Conservation (phyloP, 2,888 invertebrate species). For the Cryptocephalus primarius region DNA sequence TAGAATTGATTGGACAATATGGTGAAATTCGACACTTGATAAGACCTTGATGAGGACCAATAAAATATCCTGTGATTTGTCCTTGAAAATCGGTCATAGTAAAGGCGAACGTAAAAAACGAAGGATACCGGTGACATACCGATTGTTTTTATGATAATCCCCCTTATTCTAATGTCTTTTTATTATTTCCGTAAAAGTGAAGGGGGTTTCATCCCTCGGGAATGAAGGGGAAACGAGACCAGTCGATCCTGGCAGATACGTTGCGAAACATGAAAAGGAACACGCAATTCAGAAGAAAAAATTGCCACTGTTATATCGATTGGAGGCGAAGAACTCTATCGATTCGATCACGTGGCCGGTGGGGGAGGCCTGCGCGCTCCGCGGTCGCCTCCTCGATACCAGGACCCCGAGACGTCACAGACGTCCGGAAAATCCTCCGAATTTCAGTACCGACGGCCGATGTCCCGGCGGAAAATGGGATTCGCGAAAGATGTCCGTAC, state of each 20-base stretch:
- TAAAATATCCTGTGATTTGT: too few species aligned
- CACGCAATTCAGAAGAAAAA: not conserved
- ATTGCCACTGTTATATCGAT: not conserved
- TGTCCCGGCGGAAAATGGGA: too few species aligned
- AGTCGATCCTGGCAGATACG: not conserved
- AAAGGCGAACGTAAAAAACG: too few species aligned
- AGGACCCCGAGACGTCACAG: constrained; percentile 17
- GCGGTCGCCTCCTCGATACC: constrained; percentile 3
- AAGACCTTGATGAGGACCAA: too few species aligned
- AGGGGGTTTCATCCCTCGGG: too few species aligned
- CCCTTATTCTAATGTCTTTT: too few species aligned
- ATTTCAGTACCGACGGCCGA: constrained; percentile 11
- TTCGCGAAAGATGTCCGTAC: constrained; percentile 1
- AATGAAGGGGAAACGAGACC: not conserved
- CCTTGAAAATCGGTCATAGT: too few species aligned
- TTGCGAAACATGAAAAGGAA: not conserved
- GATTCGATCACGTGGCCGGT: constrained; percentile 21
- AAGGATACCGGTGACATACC: too few species aligned
- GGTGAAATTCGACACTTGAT: too few species aligned
- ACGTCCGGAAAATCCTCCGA: constrained; percentile 14
- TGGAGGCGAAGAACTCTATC: constrained; percentile 13
- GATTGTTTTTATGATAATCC: too few species aligned
- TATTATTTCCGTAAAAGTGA: too few species aligned
- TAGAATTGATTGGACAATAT: too few species aligned
- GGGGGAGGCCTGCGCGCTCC: constrained; percentile 4